Evolutionary conservation across 2,888 invertebrate genomes (phyloP).

Genomic region (Lasioglossum marginatum): DNA sequence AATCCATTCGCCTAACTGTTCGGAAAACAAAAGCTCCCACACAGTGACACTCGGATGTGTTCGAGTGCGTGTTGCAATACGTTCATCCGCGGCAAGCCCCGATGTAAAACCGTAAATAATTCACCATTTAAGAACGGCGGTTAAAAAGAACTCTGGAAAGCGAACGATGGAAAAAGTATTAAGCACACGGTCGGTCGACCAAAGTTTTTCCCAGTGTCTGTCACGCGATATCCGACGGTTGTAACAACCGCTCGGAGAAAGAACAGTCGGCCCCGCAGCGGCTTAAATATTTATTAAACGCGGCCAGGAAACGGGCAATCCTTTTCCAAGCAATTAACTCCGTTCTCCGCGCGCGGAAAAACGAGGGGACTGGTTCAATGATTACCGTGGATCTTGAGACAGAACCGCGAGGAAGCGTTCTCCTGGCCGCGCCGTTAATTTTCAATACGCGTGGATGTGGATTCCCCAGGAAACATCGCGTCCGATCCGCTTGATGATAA

Average conservation of each 20-base stretch:
- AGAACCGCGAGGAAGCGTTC: background rate
- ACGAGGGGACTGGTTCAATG: background rate
- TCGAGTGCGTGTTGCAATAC: background rate
- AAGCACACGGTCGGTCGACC: background rate
- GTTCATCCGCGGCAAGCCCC: background rate
- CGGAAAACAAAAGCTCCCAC: background rate
- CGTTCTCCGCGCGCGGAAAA: background rate
- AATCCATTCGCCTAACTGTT: background rate
- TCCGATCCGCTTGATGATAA: conserved; percentile 6
- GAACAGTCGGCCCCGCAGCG: background rate
- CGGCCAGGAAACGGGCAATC: conserved; percentile 10
- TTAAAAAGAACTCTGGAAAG: background rate
- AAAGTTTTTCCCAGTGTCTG: background rate
- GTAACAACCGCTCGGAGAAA: background rate
- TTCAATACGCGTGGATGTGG: background rate
- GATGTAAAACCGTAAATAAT: background rate
- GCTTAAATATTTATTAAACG: conserved; percentile 15
- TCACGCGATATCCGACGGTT: background rate
- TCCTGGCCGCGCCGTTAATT: background rate
- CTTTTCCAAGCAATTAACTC: conserved; percentile 12
- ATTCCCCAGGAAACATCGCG: background rate
- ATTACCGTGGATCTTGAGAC: conserved; percentile 5
- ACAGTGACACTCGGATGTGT: background rate
- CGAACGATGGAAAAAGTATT: background rate
- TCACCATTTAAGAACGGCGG: background rate